Evolutionary conservation across 1,140 invertebrate species (phyloP), one percentile per base, ranked within the genome.

Genomic region (Eupeodes corollae): DNA sequence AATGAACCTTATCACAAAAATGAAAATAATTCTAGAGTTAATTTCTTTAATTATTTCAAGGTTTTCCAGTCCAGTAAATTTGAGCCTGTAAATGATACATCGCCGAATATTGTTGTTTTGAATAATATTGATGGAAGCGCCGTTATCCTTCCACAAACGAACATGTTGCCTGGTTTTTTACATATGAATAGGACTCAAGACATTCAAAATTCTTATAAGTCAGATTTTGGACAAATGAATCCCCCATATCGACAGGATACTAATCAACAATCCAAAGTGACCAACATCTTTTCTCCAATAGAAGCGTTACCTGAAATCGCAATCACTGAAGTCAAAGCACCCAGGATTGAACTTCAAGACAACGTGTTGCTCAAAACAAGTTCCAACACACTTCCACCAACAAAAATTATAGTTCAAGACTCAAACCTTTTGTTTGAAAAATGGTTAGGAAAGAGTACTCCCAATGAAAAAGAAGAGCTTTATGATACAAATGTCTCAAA

Each of bases 31-130:
- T n/a, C n/a, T n/a, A n/a, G 15, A 19, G 10, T 41, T 12, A 41
- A 41, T 41, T 41, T 41, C 5, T 43, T 30, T 18, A 3, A 12
- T 32, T 16, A 43, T 13, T 31, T 43, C 18, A 43, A n/a, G 26
- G 81, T 84, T 32, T 84, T 84, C 59, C 84, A 87, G 72, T 83
- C 84, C 0, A 84, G 83, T 49, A 88, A 87, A 67, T 79, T 86
- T 64, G 83, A 86, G 58, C 84, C 84, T 0, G 79, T 86, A 47
- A 77, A 86, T 2, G 83, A 86, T 61, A 75, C 83, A 19, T 77
- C 79, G 33, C 74, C 78, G 15, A 76, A 77, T 48, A 84, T 82
- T 67, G 80, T 86, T 26, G 75, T 87, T 11, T 74, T 86, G 2
- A 85, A 84, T 47, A 77, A 76, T 57, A 66, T 75, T 1, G 56